Evolutionary conservation across 2,797 vertebrate genomes (phyloP).

Genomic region (Alcedo quadribrachys): DNA sequence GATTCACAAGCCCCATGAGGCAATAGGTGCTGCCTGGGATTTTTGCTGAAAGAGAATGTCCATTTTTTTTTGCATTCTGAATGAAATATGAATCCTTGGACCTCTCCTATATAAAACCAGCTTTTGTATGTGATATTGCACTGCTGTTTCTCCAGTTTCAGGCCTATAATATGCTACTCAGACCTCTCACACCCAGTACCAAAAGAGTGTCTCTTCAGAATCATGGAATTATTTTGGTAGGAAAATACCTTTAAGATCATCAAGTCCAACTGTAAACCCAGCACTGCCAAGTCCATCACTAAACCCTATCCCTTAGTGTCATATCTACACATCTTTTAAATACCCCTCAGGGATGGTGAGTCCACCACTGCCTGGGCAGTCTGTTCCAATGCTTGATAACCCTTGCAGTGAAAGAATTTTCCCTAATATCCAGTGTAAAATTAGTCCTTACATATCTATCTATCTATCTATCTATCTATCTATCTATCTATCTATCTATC

Average conservation of each 20-base stretch:
- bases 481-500: too few species aligned
- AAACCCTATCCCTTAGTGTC: background rate
- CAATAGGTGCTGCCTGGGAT: background rate
- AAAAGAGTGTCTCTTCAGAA: background rate
- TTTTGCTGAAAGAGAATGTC: conserved; percentile 22
- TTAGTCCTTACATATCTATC: background rate
- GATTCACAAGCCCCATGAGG: background rate
- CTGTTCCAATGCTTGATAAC: background rate
- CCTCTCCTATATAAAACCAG: background rate
- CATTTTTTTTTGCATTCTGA: conserved; percentile 24
- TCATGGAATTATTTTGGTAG: background rate
- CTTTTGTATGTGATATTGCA: background rate
- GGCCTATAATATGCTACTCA: background rate
- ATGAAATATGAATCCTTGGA: conserved; percentile 23
- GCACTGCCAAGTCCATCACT: background rate
- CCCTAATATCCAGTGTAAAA: background rate
- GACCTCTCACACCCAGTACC: background rate
- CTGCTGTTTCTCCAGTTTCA: background rate
- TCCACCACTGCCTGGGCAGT: background rate
- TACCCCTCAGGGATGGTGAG: background rate
- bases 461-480: too few species aligned
- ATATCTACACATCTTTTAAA: background rate
- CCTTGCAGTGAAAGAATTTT: background rate
- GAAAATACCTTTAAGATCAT: background rate
- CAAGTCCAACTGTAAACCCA: background rate